Conservation (phyloP, 1,140 invertebrate genomes). For the Orussus abietinus region DNA sequence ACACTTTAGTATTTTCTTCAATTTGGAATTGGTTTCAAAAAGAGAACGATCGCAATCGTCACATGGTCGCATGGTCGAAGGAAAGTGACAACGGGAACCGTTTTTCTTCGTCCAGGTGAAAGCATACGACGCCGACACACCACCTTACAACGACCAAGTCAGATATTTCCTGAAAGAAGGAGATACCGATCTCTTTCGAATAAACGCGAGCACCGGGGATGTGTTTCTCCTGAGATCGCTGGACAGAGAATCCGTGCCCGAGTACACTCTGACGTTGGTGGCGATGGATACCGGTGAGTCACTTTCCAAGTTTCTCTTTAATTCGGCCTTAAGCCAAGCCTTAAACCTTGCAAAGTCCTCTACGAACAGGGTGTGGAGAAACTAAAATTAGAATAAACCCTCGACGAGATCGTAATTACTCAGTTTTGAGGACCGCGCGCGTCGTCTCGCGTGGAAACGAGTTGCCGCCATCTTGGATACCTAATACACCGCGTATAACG, state of each 20-base stretch:
- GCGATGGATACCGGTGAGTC: constrained; percentile 89
- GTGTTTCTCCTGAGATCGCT: constrained; percentile 76
- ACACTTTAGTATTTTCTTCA: background rate
- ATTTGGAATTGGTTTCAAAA: background rate
- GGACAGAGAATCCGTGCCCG: constrained; percentile 77
- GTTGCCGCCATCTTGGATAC: too few relatives aligned
- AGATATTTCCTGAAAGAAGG: constrained; percentile 91
- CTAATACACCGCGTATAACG: too few relatives aligned
- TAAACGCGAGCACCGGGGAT: constrained; percentile 85
- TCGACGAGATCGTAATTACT: too few relatives aligned
- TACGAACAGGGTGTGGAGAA: background rate
- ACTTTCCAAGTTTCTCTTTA: constrained; percentile 6
- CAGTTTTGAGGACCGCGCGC: too few relatives aligned
- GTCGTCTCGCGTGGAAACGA: too few relatives aligned
- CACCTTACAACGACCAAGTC: constrained; percentile 83
- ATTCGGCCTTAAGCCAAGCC: background rate
- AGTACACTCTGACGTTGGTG: constrained; percentile 79
- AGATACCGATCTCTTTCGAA: constrained; percentile 80
- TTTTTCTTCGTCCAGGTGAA: constrained; percentile 57
- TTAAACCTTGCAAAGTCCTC: background rate
- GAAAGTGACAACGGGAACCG: too few relatives aligned
- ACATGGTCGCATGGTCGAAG: too few relatives aligned
- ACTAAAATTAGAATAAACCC: too few relatives aligned
- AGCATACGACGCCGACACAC: constrained; percentile 87
- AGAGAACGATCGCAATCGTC: too few relatives aligned